Evolutionary conservation across 2,113 vertebrate genomes (phyloP).

Genomic region (Laticauda laticaudata): DNA sequence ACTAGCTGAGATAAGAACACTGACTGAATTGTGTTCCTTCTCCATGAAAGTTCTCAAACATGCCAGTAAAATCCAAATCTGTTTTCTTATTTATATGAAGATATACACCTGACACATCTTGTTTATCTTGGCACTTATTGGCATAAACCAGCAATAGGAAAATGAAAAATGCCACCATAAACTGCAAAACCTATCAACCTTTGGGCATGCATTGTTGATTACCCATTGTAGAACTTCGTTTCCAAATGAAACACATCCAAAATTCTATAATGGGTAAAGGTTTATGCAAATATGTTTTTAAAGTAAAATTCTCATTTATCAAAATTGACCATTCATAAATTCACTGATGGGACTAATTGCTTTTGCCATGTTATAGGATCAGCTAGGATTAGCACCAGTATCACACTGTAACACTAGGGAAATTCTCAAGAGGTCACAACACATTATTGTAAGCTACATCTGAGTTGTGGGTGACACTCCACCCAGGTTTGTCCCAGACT

Average conservation of each 20-base stretch:
- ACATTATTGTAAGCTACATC: neutral
- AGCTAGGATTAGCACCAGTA: neutral
- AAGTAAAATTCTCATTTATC: neutral
- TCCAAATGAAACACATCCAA: constrained; percentile 51
- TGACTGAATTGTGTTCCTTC: constrained; percentile 11
- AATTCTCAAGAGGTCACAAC: neutral
- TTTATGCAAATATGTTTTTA: constrained; percentile 3
- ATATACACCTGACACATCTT: neutral
- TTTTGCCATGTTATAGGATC: neutral
- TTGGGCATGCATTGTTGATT: neutral
- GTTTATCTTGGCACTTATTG: neutral
- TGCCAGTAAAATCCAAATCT: neutral
- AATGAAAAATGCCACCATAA: neutral
- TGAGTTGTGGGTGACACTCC: neutral
- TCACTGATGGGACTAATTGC: neutral
- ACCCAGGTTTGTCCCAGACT: neutral
- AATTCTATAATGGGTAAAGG: constrained; percentile 21
- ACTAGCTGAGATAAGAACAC: constrained; percentile 25
- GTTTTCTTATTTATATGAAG: neutral
- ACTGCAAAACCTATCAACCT: neutral
- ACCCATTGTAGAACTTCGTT: constrained; percentile 19
- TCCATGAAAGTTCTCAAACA: neutral
- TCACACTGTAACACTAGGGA: neutral
- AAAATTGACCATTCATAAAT: neutral
- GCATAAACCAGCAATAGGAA: constrained; percentile 6